These are phyloP conservation scores for Ramphastos sulfuratus DNA, from an alignment of 2,113 vertebrate species.

Conservation along the genomic window DNA sequence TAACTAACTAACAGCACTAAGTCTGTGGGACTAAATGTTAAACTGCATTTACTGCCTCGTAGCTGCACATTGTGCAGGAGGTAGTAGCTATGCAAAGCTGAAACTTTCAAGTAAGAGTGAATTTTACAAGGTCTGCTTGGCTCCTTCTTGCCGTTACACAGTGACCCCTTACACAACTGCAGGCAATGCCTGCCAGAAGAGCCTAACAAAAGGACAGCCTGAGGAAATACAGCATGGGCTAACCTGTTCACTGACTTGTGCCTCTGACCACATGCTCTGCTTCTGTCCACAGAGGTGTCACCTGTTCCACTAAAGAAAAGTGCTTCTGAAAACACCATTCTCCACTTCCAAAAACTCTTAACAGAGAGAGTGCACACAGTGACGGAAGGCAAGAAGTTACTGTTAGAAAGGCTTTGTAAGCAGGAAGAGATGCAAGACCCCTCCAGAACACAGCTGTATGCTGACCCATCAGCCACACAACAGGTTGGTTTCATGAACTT, in stretches of 20 bases:
- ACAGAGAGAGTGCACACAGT: constrained; percentile 60
- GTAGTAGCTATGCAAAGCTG: not conserved
- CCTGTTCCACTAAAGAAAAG: constrained; percentile 68
- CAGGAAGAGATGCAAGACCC: constrained; percentile 59
- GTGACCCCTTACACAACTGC: not conserved
- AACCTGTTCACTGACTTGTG: not conserved
- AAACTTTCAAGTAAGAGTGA: not conserved
- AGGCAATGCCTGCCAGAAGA: not conserved
- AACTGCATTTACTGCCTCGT: not conserved
- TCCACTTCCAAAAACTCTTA: constrained; percentile 58
- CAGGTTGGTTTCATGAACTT: constrained; percentile 69
- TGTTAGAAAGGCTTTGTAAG: constrained; percentile 67
- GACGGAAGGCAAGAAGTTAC: constrained; percentile 65
- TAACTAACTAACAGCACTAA: not conserved
- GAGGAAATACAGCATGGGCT: not conserved
- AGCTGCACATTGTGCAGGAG: not conserved
- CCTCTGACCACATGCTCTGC: not conserved
- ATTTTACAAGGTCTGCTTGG: not conserved
- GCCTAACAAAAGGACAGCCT: not conserved
- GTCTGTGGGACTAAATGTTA: not conserved
- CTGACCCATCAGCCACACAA: constrained; percentile 43
- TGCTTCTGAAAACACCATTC: constrained; percentile 50
- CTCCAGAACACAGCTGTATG: constrained; percentile 40
- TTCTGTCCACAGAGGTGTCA: constrained; percentile 57
- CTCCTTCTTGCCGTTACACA: not conserved